Percentiles rank a stretch among this genome's conserved stretches.
Evolutionary conservation across 2,797 vertebrate species (phyloP).

Genomic region (Hydrophis major): DNA sequence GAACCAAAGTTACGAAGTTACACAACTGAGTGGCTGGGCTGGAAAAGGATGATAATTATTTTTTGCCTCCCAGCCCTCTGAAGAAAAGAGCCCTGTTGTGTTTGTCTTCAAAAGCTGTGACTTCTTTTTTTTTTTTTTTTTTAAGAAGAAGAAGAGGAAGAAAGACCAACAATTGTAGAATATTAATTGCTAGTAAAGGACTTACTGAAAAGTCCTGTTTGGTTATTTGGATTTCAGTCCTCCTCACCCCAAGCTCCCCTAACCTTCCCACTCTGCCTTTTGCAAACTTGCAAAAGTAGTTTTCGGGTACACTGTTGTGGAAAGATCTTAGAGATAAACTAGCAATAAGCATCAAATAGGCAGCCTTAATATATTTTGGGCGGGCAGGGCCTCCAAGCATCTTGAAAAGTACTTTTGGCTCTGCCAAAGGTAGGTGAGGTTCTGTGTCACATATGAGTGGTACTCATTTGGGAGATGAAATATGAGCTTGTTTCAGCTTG

Average conservation of each 20-base stretch:
- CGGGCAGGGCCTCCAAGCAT: not conserved
- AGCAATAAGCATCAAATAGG: not conserved
- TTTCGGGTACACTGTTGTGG: not conserved
- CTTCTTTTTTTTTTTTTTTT: not conserved
- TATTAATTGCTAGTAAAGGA: not conserved
- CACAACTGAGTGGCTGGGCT: not conserved
- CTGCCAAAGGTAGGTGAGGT: accelerated
- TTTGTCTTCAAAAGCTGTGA: not conserved
- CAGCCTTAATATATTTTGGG: not conserved
- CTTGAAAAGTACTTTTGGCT: not conserved
- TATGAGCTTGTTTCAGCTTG: not conserved
- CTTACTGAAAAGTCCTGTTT: not conserved
- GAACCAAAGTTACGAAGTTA: not conserved
- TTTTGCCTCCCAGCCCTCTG: not conserved
- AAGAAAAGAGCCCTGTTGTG: not conserved
- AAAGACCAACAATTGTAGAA: not conserved
- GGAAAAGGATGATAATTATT: not conserved
- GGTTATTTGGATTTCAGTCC: not conserved
- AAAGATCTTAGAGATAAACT: not conserved
- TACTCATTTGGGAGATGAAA: not conserved
- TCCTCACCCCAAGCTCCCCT: not conserved
- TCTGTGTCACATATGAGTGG: not conserved
- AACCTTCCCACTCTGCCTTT: not conserved
- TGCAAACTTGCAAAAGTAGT: not conserved
- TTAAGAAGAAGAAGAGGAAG: not conserved